Evolutionary conservation across 2,113 vertebrate species (phyloP).

Genomic region (Bombycilla garrulus): DNA sequence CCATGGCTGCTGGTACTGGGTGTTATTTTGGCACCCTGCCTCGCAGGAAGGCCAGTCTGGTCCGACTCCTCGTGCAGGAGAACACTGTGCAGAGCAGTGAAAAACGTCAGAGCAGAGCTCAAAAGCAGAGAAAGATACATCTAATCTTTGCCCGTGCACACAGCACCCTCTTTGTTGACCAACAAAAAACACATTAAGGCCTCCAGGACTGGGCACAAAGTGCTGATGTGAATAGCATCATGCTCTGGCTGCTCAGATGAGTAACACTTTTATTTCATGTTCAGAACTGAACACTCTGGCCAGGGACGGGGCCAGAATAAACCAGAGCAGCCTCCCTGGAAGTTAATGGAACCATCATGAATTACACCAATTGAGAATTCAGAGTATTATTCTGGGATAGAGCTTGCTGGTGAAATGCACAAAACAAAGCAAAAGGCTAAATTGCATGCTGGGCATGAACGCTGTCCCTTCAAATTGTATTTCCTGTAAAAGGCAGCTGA

Average conservation of each 20-base stretch:
- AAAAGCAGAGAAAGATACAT: constrained; percentile 6
- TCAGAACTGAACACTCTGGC: neutral
- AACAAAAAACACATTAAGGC: constrained; percentile 33
- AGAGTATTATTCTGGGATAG: neutral
- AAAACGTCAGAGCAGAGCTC: neutral
- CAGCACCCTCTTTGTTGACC: constrained; percentile 18
- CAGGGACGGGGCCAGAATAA: neutral
- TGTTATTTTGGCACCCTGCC: constrained; percentile 20
- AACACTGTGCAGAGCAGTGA: neutral
- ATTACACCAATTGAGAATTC: constrained; percentile 43
- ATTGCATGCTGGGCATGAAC: neutral
- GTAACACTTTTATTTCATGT: constrained; percentile 41
- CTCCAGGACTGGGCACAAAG: constrained; percentile 17
- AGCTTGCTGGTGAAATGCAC: neutral
- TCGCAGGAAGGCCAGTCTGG: neutral
- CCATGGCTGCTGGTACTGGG: neutral
- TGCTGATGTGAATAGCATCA: constrained; percentile 10
- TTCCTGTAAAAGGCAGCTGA: neutral
- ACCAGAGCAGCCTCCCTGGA: constrained; percentile 18
- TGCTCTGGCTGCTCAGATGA: neutral
- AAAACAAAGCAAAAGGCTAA: neutral
- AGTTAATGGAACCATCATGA: constrained; percentile 9
- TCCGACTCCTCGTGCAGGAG: neutral
- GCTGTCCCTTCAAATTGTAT: neutral
- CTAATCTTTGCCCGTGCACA: constrained; percentile 1